Percentiles rank a stretch among this genome's conserved stretches.
These are phyloP conservation scores for Carassius gibelio DNA, from an alignment of 2,113 vertebrate genomes.

Conservation along the genomic window DNA sequence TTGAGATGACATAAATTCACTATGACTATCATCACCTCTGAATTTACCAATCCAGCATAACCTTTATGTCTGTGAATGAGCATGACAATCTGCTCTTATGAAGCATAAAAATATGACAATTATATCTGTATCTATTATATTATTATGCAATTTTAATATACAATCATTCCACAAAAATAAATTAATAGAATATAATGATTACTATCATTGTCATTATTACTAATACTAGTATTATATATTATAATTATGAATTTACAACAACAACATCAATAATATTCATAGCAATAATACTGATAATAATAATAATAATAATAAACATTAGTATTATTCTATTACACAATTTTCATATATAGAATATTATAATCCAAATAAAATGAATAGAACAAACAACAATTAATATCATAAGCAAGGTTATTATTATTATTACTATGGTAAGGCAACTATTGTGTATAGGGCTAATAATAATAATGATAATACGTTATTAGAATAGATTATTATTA, in stretches of 20 bases:
- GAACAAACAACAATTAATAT: background rate
- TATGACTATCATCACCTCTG: background rate
- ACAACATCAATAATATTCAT: too few relatives aligned
- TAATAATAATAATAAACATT: background rate
- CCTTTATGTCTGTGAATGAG: background rate
- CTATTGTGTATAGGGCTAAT: too few relatives aligned
- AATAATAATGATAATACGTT: too few relatives aligned
- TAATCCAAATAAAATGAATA: background rate
- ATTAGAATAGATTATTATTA: too few relatives aligned
- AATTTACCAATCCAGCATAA: background rate
- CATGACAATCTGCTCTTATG: background rate
- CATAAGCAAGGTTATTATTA: background rate
- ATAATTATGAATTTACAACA: too few relatives aligned
- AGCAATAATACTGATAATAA: too few relatives aligned
- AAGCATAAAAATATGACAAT: background rate
- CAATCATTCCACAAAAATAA: too few relatives aligned
- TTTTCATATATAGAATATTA: background rate
- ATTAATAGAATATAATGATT: too few relatives aligned
- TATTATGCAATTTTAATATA: background rate
- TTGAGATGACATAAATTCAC: slow-evolving; percentile 8
- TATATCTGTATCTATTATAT: background rate
- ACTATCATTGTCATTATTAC: too few relatives aligned
- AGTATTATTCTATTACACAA: background rate
- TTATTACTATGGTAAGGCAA: too few relatives aligned
- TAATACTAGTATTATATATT: too few relatives aligned